Evolutionary conservation across 2,113 vertebrate genomes (phyloP), one percentile per base, ranked within the genome.

Genomic region (Ellobius talpinus): DNA sequence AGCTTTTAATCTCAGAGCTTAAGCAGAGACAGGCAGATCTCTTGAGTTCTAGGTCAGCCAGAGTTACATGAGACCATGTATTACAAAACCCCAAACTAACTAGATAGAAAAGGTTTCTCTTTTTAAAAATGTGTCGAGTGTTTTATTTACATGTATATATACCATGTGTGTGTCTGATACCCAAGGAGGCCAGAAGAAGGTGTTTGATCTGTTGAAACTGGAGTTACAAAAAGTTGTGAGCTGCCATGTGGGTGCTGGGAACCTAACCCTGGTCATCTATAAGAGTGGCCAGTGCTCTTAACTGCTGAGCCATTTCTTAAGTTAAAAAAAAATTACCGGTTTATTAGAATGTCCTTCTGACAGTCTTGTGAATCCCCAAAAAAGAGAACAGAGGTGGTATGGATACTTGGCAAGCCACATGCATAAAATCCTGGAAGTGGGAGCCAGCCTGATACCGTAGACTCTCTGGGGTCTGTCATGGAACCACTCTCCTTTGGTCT

Each of bases 381-480:
- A 94, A 89, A 94, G 86, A 84, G n/a, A 88, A 3, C 45, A 70
- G 85, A 87, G 63, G 63, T 95, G 87, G 86, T 94, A 52, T 12
- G 63, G 89, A 90, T 42, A 13, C 42, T 87, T 0, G 2, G 52
- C 87, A 47, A 45, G 5, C 52, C 26, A 36, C 8, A 31, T 86
- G 72, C 55, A 9, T 29, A 23, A 55, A 73, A 61, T 58, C 29
- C 93, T 74, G 23, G 78, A 17, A 4, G 3, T 36, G 29, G 84
- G 61, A 23, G 17, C 42, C 29, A 45, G 1, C 39, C 74, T 68
- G 17, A 77, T 17, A 9, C 77, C 73, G 85, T 58, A 85, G 29
- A 66, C 33, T 16, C 58, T 45, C 58, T 45, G 89, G 70, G 55
- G 5, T 17, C 78, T n/a, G 26, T 66, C n/a, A 19, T 76, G 29